Conservation (phyloP, 2,113 vertebrate species). For the Calypte anna region DNA sequence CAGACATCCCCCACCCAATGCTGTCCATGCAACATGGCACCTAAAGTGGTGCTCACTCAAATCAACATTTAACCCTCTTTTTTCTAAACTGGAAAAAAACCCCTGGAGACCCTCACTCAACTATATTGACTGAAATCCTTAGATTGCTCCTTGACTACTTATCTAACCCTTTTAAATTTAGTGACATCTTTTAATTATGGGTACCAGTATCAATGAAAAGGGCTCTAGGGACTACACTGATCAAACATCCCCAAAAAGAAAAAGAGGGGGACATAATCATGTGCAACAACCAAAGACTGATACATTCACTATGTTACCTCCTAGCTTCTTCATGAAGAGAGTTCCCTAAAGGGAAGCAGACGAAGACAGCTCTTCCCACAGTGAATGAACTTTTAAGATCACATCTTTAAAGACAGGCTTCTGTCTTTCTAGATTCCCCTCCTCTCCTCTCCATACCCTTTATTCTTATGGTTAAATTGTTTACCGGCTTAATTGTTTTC, state of each 20-base stretch:
- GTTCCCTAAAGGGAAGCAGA: neutral
- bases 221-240: neutral
- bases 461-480: neutral
- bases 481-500: constrained; percentile 97
- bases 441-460: neutral
- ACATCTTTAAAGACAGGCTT: neutral
- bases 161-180: neutral
- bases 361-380: neutral
- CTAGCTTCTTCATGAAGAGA: neutral
- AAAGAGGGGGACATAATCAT: neutral
- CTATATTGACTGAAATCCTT: neutral
- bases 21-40: neutral
- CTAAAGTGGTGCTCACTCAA: neutral
- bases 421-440: neutral
- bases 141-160: neutral
- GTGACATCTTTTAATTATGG: neutral
- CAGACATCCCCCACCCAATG: neutral
- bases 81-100: neutral
- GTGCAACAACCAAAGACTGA: neutral
- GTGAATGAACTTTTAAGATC: neutral
- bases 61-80: neutral
- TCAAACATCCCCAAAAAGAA: neutral
- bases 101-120: neutral
- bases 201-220: neutral
- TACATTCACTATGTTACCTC: neutral